Evolutionary conservation across 1,140 invertebrate genomes (phyloP).

Genomic region (Andricus grossulariae): DNA sequence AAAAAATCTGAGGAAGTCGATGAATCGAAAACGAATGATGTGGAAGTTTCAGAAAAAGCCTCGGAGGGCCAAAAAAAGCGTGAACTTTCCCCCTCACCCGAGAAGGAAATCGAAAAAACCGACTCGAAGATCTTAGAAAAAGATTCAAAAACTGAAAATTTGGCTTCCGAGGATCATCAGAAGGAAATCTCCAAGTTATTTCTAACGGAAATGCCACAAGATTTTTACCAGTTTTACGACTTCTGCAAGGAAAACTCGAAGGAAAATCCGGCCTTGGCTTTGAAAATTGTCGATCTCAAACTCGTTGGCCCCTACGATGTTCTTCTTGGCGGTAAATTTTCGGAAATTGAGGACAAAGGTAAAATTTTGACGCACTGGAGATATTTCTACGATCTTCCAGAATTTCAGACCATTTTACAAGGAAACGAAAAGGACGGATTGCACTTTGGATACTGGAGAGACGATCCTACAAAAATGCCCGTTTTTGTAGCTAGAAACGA

Average conservation of each 20-base stretch:
- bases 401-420: conserved; percentile 89
- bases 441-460: conserved; percentile 94
- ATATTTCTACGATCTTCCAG: conserved; percentile 95
- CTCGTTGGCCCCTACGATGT: conserved; percentile 94
- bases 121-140: conserved; percentile 34
- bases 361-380: conserved; percentile 89
- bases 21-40: not conserved
- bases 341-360: conserved; percentile 77
- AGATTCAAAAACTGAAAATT: not conserved
- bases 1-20: not conserved
- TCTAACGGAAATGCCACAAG: conserved; percentile 90
- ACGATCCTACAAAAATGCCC: conserved; percentile 85
- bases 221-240: conserved; percentile 91
- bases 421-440: conserved; percentile 82
- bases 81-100: conserved; percentile 45
- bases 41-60: no score
- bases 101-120: not conserved
- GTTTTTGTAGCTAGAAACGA: conserved; percentile 87
- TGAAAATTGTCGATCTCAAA: conserved; percentile 81
- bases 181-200: conserved; percentile 85
- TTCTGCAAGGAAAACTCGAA: conserved; percentile 83
- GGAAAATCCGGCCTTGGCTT: conserved; percentile 79
- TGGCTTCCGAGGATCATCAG: conserved; percentile 45
- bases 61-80: not conserved
- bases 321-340: conserved; percentile 82